phyloP scores from a whole-genome alignment of 1,140 invertebrate species.

The Bombus turneri region DNA sequence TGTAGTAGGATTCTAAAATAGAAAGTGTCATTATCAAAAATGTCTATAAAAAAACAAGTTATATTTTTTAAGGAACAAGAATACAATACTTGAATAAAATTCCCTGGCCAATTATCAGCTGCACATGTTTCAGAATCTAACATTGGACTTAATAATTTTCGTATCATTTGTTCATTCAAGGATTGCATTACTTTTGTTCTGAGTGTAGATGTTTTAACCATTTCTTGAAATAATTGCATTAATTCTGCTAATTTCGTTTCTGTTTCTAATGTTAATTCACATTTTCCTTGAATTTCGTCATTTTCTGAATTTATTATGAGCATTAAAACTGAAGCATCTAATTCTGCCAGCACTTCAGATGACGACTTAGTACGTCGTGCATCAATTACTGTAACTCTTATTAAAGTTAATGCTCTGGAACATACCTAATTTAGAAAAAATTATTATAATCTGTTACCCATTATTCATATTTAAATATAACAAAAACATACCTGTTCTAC shows the following conservation, averaged over 20 bases:
- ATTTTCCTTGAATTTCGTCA: constrained; percentile 60
- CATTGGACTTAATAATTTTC: constrained; percentile 70
- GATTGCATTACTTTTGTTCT: constrained; percentile 73
- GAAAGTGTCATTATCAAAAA: constrained; percentile 1
- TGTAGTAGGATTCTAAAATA: constrained; percentile 75
- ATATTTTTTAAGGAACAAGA: neutral
- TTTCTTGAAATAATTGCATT: constrained; percentile 81
- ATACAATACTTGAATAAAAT: constrained; percentile 71
- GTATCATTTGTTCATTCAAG: constrained; percentile 75
- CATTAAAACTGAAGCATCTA: constrained; percentile 76
- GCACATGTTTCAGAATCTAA: constrained; percentile 60
- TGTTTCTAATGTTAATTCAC: constrained; percentile 61
- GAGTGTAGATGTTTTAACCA: constrained; percentile 76
- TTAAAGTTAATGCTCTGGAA: constrained; percentile 76
- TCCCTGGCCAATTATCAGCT: constrained; percentile 66
- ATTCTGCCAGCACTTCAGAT: constrained; percentile 68
- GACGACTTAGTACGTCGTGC: constrained; percentile 61
- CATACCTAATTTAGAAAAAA: constrained; percentile 67
- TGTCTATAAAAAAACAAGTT: neutral
- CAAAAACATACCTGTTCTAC: constrained; percentile 71
- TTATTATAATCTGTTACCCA: neutral
- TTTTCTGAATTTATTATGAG: constrained; percentile 69
- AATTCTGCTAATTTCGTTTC: constrained; percentile 75
- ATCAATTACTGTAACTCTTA: constrained; percentile 75
- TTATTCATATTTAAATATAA: constrained; percentile 8